These are phyloP conservation scores for Varanus komodoensis DNA, from an alignment of 2,113 vertebrate species.

Conservation along the genomic window DNA sequence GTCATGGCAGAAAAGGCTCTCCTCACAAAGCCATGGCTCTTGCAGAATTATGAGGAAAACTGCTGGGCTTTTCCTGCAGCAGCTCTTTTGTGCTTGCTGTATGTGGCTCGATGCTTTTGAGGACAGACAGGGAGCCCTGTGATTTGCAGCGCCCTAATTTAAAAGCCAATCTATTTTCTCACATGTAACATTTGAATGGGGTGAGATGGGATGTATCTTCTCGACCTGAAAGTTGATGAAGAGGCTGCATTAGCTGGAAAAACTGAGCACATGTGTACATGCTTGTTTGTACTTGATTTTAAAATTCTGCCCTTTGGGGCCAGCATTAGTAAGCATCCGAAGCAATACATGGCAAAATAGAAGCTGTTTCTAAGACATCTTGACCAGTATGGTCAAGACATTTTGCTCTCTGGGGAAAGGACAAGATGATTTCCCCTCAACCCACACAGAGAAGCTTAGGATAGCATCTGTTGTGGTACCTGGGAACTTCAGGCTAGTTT, in stretches of 20 bases:
- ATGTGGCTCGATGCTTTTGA: neutral
- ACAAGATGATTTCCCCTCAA: no score
- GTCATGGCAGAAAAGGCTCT: slow-evolving; percentile 25
- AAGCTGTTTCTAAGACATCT: neutral
- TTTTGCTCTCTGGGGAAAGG: no score
- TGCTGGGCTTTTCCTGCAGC: neutral
- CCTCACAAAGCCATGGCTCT: neutral
- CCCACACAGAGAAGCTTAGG: no score
- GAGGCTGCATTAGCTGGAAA: neutral
- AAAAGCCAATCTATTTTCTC: neutral
- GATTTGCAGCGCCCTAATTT: neutral
- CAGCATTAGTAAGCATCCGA: neutral
- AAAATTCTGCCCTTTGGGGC: neutral
- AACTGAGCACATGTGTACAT: no score
- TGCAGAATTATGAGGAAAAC: neutral
- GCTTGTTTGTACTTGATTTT: neutral
- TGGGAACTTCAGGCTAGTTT: no score
- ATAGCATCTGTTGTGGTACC: no score
- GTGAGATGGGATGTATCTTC: neutral
- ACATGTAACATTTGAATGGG: neutral
- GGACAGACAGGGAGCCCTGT: neutral
- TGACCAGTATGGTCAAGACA: no score
- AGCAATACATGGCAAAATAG: neutral
- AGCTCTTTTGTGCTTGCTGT: slow-evolving; percentile 1
- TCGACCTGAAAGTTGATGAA: neutral